A percentile compares a stretch with the other conserved stretches of the same genome.
Conservation (phyloP, 2,888 invertebrate species). For the Clepsis dumicolana region DNA sequence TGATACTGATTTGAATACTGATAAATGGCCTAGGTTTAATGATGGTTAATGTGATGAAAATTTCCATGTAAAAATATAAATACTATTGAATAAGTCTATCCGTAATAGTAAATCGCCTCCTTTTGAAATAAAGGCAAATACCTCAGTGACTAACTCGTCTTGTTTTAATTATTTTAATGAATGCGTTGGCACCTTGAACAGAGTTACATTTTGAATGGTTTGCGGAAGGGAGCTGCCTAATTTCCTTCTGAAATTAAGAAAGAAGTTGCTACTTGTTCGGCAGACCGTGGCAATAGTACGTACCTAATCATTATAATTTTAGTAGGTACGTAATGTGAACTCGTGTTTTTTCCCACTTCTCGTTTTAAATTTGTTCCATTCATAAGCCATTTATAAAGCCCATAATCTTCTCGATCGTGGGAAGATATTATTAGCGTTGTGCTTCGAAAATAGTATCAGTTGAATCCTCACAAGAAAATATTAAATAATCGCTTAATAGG, state of each 20-base stretch:
- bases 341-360: background rate
- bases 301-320: constrained; percentile 3
- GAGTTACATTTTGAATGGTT: constrained; percentile 8
- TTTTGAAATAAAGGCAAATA: constrained; percentile 84
- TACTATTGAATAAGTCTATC: constrained; percentile 83
- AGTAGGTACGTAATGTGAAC: constrained; percentile 6
- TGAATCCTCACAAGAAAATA: background rate
- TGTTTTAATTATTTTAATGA: constrained; percentile 69
- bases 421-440: constrained; percentile 4
- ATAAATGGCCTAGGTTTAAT: constrained; percentile 82
- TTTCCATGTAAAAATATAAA: constrained; percentile 86
- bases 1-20: constrained; percentile 79
- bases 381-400: background rate
- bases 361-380: constrained; percentile 13
- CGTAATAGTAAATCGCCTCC: constrained; percentile 84
- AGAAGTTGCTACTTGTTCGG: background rate
- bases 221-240: constrained; percentile 5
- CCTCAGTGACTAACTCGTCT: constrained; percentile 78
- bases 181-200: constrained; percentile 28
- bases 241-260: constrained; percentile 23
- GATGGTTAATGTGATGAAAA: constrained; percentile 83
- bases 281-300: constrained; percentile 30
- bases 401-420: constrained; percentile 14
- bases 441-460: constrained; percentile 1
- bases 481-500: background rate